Evolutionary conservation across 2,797 vertebrate species (phyloP), one percentile per base, ranked within the genome.

Genomic region (Pipistrellus pygmaeus): DNA sequence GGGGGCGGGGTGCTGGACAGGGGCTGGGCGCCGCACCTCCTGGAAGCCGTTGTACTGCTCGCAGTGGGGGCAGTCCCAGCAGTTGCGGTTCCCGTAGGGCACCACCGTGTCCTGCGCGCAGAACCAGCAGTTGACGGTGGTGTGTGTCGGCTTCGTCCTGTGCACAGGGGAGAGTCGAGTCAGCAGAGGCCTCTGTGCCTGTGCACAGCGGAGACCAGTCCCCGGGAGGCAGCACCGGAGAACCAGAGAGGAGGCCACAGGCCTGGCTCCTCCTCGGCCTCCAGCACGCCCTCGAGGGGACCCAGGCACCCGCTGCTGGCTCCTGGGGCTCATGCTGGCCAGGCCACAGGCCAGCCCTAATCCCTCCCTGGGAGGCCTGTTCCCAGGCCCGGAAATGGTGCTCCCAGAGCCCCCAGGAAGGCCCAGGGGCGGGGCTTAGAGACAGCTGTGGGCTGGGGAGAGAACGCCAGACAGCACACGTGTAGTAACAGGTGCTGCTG

Each of bases 41-140:
- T 99, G 99, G 97, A 99, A 99, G 69, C 99, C 99, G 6, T 99
- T 99, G 98, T 99, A 99, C 97, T 99, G 99, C 85, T 99, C 99
- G 51, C 99, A 99, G 98, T 98, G 98, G 32, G 99, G 99, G 95
- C 99, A 99, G 90, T 99, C 99, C 99, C 99, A 99, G 97, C 99
- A 99, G 98, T 99, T 99, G 68, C 99, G 99, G 97, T 99, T 99
- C 46, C 99, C 99, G 4, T 99, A 99, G 0, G 99, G 99, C 80
- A 99, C 99, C 84, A 99, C 98, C 0, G 99, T 99, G 97, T 99
- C 98, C 93, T 99, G 98, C 83, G 98, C 99, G 96, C 99, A 99
- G 98, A 99, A 99, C 99, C 99, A 99, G 98, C 99, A 99, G 98
- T 99, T 99, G 94, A 99, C 99, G 0, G 97, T 96, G 7, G 98